phyloP scores from a whole-genome alignment of 2,797 vertebrate species.

The Myiothlypis coronata region DNA sequence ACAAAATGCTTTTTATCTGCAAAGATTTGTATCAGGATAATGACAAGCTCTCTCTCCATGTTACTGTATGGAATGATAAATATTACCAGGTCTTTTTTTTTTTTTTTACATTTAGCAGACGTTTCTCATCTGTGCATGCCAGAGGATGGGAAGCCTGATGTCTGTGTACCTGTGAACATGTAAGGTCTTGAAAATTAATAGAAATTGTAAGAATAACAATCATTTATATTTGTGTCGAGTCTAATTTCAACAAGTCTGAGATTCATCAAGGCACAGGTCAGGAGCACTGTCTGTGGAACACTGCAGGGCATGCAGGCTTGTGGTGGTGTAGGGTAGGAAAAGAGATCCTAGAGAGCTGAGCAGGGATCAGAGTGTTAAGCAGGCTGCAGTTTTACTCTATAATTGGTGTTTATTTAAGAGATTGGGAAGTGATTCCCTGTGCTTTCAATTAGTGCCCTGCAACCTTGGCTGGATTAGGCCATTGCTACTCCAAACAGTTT shows the following conservation, averaged over 20 bases:
- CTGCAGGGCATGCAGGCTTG: background rate
- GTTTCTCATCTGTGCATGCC: background rate
- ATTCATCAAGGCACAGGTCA: background rate
- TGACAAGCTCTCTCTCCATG: background rate
- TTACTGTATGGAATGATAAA: background rate
- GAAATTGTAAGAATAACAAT: background rate
- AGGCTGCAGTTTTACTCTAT: background rate
- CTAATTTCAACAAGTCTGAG: background rate
- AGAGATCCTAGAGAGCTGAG: background rate
- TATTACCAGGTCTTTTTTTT: background rate
- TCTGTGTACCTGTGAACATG: background rate
- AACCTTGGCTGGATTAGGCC: background rate
- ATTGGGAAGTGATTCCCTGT: background rate
- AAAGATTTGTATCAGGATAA: too few relatives aligned
- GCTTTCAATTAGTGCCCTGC: background rate
- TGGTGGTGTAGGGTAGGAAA: background rate
- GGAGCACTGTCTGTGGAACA: background rate
- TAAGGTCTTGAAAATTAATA: background rate
- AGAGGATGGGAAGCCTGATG: background rate
- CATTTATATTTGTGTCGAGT: accelerated
- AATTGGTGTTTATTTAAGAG: background rate
- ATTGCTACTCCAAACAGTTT: background rate
- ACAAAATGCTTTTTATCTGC: too few relatives aligned
- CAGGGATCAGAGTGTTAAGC: background rate
- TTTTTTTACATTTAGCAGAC: background rate